Conservation (phyloP, 2,113 vertebrate species). For the Grantiella picta region DNA sequence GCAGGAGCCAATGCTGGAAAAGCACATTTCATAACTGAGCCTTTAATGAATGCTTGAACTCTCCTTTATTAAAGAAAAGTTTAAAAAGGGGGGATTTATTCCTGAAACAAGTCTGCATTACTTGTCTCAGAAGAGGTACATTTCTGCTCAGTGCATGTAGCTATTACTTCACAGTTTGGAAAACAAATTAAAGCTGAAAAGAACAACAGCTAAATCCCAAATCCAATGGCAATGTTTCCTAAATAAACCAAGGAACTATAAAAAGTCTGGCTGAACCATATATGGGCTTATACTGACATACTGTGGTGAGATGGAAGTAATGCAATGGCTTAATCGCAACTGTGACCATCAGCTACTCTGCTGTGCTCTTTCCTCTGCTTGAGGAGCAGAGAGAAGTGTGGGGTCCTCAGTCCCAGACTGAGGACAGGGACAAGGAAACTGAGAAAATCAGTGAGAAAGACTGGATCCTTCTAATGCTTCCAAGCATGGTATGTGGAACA, state of each 20-base stretch:
- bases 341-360: background rate
- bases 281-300: slow-evolving; percentile 35
- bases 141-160: background rate
- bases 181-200: background rate
- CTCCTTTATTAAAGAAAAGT: background rate
- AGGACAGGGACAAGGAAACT: background rate
- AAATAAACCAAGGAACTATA: background rate
- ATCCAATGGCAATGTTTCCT: background rate
- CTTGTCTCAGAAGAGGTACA: background rate
- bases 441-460: background rate
- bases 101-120: background rate
- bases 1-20: background rate
- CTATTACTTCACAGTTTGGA: background rate
- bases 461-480: background rate
- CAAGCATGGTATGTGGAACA: background rate
- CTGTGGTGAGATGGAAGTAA: slow-evolving; percentile 23
- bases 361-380: background rate
- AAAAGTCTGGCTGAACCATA: background rate
- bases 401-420: background rate
- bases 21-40: background rate
- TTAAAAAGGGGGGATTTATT: background rate
- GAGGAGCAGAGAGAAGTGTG: background rate
- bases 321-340: background rate
- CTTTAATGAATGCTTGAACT: background rate
- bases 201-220: background rate